phyloP scores from a whole-genome alignment of 2,888 invertebrate species.

The Acholoe squamosa region DNA sequence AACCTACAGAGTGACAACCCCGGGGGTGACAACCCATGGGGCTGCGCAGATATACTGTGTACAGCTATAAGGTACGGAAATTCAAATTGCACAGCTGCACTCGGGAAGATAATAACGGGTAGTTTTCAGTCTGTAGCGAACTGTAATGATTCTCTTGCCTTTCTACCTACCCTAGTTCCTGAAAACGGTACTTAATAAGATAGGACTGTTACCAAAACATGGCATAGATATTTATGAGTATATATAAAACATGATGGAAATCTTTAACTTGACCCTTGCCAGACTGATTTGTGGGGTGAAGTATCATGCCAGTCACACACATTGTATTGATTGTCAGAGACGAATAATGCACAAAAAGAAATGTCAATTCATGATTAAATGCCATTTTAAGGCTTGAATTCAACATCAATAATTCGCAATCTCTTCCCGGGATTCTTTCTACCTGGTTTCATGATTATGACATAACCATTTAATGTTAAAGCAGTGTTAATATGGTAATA shows the following conservation, averaged over 20 bases:
- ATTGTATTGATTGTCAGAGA: slow-evolving; percentile 1
- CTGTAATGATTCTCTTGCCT: not conserved
- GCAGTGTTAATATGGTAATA: not conserved
- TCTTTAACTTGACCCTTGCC: not conserved
- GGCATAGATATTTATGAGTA: not conserved
- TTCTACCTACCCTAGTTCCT: not conserved
- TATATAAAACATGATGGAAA: not conserved
- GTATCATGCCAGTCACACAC: not conserved
- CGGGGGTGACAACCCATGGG: no score
- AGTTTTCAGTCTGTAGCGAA: not conserved
- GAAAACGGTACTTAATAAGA: not conserved
- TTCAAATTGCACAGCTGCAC: not conserved
- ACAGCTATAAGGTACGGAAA: not conserved
- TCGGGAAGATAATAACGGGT: not conserved
- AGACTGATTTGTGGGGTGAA: not conserved
- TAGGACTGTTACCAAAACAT: not conserved
- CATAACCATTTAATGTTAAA: not conserved
- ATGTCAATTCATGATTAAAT: not conserved
- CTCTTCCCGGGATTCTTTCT: not conserved
- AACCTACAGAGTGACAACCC: not conserved
- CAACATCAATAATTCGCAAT: not conserved
- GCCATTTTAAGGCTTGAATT: not conserved
- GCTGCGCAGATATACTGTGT: not conserved
- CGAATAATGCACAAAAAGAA: no score
- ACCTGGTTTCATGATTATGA: not conserved